Conservation (phyloP, 2,888 invertebrate species). For the Gymnoscelis rufifasciata region DNA sequence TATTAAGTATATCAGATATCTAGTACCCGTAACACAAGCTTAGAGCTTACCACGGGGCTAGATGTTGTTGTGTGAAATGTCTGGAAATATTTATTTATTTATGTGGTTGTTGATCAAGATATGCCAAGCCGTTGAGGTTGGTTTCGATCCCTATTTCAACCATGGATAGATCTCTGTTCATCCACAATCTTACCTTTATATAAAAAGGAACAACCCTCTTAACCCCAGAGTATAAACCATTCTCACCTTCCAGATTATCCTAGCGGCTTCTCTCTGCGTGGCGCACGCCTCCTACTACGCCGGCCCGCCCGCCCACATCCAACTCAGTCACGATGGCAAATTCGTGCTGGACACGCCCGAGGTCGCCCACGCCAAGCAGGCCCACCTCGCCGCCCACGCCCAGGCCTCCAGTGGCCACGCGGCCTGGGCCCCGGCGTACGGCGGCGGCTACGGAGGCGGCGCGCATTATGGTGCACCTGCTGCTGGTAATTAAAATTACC, state of each 20-base stretch:
- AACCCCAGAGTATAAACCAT: too few species aligned
- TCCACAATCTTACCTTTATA: too few species aligned
- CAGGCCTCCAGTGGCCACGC: constrained; percentile 70
- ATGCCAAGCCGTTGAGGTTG: too few species aligned
- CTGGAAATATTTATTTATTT: too few species aligned
- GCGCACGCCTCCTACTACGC: constrained; percentile 77
- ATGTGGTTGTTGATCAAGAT: too few species aligned
- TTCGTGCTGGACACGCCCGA: constrained; percentile 76
- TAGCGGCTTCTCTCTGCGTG: constrained; percentile 70
- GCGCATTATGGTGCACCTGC: constrained; percentile 68
- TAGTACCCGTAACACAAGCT: too few species aligned
- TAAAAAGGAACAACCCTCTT: too few species aligned
- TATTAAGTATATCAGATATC: too few species aligned
- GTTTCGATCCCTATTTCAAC: too few species aligned
- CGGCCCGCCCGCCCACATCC: constrained; percentile 68
- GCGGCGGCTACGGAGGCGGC: constrained; percentile 47
- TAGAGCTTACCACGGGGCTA: too few species aligned
- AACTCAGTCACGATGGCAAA: constrained; percentile 75
- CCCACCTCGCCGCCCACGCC: constrained; percentile 69
- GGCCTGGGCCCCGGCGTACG: constrained; percentile 64
- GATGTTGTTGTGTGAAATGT: too few species aligned
- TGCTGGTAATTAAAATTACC: constrained; percentile 68
- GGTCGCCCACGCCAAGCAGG: constrained; percentile 73
- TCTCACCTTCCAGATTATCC: constrained; percentile 55
- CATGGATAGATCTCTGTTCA: too few species aligned